Conservation (phyloP, 1,140 invertebrate genomes). For the Habropoda laboriosa region DNA sequence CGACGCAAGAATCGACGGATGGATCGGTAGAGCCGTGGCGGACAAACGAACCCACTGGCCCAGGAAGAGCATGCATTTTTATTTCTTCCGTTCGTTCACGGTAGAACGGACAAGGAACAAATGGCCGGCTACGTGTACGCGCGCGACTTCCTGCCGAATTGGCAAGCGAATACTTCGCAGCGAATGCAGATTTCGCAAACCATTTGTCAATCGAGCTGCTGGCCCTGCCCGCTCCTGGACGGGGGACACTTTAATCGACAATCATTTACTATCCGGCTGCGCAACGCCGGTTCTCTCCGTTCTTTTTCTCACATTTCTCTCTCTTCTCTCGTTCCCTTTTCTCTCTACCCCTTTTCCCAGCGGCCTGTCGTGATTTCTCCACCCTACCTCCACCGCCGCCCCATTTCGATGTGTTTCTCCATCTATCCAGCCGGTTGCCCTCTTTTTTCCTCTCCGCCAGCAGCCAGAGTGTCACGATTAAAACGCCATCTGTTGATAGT, state of each 20-base stretch:
- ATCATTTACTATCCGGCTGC: constrained; percentile 75
- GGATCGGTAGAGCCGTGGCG: constrained; percentile 22
- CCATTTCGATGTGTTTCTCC: constrained; percentile 19
- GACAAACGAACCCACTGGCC: constrained; percentile 29
- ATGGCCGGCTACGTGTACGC: constrained; percentile 58
- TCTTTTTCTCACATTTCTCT: constrained; percentile 40
- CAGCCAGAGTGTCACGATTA: constrained; percentile 62
- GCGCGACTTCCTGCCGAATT: constrained; percentile 59
- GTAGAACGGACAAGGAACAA: constrained; percentile 63
- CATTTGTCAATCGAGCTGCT: constrained; percentile 76
- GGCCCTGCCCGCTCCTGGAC: constrained; percentile 41
- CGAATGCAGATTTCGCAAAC: constrained; percentile 77
- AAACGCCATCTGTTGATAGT: constrained; percentile 76
- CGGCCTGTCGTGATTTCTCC: constrained; percentile 24
- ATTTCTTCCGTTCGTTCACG: constrained; percentile 59
- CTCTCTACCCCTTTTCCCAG: constrained; percentile 4
- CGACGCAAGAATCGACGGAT: constrained; percentile 18
- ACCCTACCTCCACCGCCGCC: background rate
- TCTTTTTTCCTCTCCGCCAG: constrained; percentile 23
- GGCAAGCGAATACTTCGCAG: constrained; percentile 67
- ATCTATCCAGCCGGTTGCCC: constrained; percentile 10
- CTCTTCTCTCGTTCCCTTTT: background rate
- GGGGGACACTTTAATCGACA: constrained; percentile 78
- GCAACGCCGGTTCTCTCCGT: constrained; percentile 34
- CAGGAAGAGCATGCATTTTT: constrained; percentile 43